These are phyloP conservation scores for Limosa lapponica DNA, from an alignment of 2,797 vertebrate species.

Conservation along the genomic window DNA sequence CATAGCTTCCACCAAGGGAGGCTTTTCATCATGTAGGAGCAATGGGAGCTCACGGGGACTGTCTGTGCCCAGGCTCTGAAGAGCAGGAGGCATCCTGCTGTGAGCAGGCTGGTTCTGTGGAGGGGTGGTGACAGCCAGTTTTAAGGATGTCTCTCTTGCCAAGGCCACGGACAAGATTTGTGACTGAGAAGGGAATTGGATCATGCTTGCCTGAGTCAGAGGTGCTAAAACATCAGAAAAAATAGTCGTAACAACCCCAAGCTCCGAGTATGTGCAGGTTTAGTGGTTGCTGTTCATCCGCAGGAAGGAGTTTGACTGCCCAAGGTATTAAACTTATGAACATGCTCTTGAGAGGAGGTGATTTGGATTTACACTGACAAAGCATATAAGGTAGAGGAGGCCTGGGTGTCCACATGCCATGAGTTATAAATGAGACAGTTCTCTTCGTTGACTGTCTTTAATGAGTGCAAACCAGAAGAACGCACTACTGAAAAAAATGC, in stretches of 20 bases:
- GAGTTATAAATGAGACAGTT: neutral
- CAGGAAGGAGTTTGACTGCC: neutral
- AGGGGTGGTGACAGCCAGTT: neutral
- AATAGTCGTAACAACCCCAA: neutral
- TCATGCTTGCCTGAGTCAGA: neutral
- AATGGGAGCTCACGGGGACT: rapidly evolving
- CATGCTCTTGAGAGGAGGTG: neutral
- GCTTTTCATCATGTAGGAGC: neutral
- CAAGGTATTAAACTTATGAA: neutral
- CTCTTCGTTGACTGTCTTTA: neutral
- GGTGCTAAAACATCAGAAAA: neutral
- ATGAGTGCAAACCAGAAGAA: neutral
- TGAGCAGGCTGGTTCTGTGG: too few relatives aligned
- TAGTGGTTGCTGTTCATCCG: neutral
- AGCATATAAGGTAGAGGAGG: neutral
- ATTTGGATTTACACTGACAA: neutral
- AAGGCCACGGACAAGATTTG: neutral
- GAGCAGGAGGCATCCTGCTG: neutral
- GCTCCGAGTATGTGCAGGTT: neutral
- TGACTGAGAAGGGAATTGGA: neutral
- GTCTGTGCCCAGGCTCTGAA: neutral
- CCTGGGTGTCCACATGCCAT: neutral
- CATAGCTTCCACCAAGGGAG: rapidly evolving
- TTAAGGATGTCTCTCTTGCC: neutral
- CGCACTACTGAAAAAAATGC: neutral